Evolutionary conservation across 1,140 invertebrate genomes (phyloP).

Genomic region (Anthonomus grandis): DNA sequence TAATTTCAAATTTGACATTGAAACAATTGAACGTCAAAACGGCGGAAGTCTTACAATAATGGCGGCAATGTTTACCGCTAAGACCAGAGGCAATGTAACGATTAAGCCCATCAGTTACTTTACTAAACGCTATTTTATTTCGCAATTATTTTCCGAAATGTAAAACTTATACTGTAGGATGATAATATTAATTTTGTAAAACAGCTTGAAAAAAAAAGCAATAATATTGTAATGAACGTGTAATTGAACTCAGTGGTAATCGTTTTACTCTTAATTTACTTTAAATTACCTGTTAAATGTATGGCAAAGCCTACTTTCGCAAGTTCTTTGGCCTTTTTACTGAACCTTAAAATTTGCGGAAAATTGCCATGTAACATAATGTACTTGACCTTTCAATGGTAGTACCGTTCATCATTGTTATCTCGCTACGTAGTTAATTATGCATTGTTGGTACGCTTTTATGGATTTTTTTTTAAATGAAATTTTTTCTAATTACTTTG

Average conservation of each 20-base stretch:
- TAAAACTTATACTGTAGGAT: too few relatives aligned
- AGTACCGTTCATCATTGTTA: constrained; percentile 8
- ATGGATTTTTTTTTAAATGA: not conserved
- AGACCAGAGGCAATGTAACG: not conserved
- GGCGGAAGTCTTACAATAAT: not conserved
- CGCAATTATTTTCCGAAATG: too few relatives aligned
- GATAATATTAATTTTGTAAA: too few relatives aligned
- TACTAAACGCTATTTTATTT: too few relatives aligned
- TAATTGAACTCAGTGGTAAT: too few relatives aligned
- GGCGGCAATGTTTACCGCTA: not conserved
- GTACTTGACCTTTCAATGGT: constrained; percentile 4
- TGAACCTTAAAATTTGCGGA: constrained; percentile 9
- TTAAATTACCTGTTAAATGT: not conserved
- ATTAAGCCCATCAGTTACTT: too few relatives aligned
- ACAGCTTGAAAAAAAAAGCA: too few relatives aligned
- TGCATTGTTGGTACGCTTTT: not conserved
- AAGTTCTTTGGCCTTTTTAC: not conserved
- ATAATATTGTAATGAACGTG: too few relatives aligned
- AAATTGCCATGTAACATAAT: constrained; percentile 4
- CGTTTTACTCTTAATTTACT: not conserved
- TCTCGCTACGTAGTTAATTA: constrained; percentile 1
- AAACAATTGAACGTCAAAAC: not conserved
- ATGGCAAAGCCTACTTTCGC: not conserved
- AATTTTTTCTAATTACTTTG: not conserved
- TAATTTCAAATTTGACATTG: too few relatives aligned